Conservation (phyloP, 2,113 vertebrate genomes). For the Argyrosomus japonicus region DNA sequence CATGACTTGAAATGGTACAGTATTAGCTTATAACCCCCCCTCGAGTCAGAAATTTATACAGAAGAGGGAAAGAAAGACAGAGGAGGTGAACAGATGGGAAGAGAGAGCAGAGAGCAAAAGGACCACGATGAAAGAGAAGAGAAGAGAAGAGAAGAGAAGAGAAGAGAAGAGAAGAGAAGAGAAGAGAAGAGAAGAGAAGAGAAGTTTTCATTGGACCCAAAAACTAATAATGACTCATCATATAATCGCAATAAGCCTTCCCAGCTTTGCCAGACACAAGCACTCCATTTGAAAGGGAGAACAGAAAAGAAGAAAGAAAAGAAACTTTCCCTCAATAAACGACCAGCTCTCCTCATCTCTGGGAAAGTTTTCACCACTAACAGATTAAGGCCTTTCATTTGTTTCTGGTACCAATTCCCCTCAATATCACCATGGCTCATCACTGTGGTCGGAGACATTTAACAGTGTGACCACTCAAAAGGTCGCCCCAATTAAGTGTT, state of each 20-base stretch:
- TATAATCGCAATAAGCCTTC: slow-evolving; percentile 51
- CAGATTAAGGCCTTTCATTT: slow-evolving; percentile 59
- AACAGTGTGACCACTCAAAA: slow-evolving; percentile 61
- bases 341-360: slow-evolving; percentile 47
- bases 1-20: slow-evolving; percentile 49
- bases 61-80: slow-evolving; percentile 2
- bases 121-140: not conserved
- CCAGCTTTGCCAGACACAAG: slow-evolving; percentile 46
- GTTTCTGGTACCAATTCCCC: slow-evolving; percentile 63
- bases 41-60: slow-evolving; percentile 63
- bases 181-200: slow-evolving; percentile 4
- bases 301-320: slow-evolving; percentile 37
- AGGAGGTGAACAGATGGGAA: slow-evolving; percentile 26
- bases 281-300: slow-evolving; percentile 34
- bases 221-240: slow-evolving; percentile 70
- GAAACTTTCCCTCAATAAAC: slow-evolving; percentile 52
- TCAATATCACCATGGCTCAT: slow-evolving; percentile 62
- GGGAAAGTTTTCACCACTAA: slow-evolving; percentile 61
- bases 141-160: not conserved
- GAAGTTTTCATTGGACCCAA: slow-evolving; percentile 40
- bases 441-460: slow-evolving; percentile 62
- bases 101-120: slow-evolving; percentile 19
- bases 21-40: slow-evolving; percentile 66
- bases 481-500: slow-evolving; percentile 63
- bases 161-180: slow-evolving; percentile 3